phyloP scores from a whole-genome alignment of 2,888 invertebrate species.

The Nysson spinosus region DNA sequence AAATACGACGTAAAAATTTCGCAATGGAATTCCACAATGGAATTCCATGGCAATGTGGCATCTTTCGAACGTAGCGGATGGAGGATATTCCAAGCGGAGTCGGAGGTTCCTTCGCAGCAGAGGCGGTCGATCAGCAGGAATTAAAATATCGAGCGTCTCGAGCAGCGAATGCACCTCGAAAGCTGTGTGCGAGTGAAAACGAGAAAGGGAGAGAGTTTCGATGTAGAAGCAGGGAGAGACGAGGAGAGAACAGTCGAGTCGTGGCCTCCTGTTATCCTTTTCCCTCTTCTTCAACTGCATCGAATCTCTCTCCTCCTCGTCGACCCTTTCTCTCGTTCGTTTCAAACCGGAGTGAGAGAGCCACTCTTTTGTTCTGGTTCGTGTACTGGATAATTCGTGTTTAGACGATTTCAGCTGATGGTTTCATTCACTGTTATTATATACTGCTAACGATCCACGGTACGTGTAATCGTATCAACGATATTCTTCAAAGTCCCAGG shows the following conservation, averaged over 20 bases:
- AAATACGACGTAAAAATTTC: no score
- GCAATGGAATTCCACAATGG: no score
- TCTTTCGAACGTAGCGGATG: conserved; percentile 7
- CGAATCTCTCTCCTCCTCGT: no score
- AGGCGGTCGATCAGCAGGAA: conserved; percentile 52
- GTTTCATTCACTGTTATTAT: conserved; percentile 15
- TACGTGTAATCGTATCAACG: not conserved
- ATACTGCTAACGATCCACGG: conserved; percentile 1
- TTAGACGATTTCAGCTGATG: conserved; percentile 45
- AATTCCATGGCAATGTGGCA: no score
- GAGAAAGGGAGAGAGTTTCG: conserved; percentile 2
- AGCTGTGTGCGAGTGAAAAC: conserved; percentile 1
- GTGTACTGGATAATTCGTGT: conserved; percentile 50
- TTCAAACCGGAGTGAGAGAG: no score
- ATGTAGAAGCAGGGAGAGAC: conserved; percentile 1
- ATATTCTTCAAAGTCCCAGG: no score
- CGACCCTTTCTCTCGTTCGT: no score
- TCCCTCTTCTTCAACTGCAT: no score
- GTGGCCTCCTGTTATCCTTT: no score
- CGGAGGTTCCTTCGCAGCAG: conserved; percentile 8
- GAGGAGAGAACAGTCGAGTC: not conserved
- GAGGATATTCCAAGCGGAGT: conserved; percentile 13
- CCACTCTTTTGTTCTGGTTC: conserved; percentile 55
- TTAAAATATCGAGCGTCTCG: conserved; percentile 56
- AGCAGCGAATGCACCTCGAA: conserved; percentile 15